These are phyloP conservation scores for Noctua comes DNA, from an alignment of 2,888 invertebrate genomes.

Conservation along the genomic window DNA sequence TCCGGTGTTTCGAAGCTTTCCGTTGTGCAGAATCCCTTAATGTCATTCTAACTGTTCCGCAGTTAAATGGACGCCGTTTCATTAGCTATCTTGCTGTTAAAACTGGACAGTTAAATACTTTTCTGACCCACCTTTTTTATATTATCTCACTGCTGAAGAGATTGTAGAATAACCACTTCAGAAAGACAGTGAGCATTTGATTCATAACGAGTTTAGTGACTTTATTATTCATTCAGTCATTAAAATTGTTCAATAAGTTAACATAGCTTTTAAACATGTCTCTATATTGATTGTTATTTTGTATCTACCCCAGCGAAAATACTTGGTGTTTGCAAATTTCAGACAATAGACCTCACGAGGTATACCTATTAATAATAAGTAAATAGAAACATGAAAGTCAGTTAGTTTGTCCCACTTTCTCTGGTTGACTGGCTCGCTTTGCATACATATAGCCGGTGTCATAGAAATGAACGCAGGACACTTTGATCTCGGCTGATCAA, in stretches of 20 bases:
- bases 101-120: constrained; percentile 41
- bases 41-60: constrained; percentile 58
- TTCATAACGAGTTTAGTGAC: not conserved
- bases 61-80: constrained; percentile 58
- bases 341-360: not conserved
- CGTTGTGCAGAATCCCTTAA: constrained; percentile 54
- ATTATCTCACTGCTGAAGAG: constrained; percentile 19
- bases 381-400: constrained; percentile 9
- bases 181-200: not conserved
- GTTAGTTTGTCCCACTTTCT: constrained; percentile 38
- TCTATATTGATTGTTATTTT: not conserved
- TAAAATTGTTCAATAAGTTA: not conserved
- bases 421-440: constrained; percentile 31
- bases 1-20: constrained; percentile 48
- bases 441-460: constrained; percentile 45
- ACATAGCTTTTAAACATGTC: too few species aligned
- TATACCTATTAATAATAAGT: constrained; percentile 22
- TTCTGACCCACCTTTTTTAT: constrained; percentile 24
- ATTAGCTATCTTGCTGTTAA: constrained; percentile 49
- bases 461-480: constrained; percentile 47
- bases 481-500: constrained; percentile 56
- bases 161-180: not conserved
- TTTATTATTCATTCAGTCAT: not conserved
- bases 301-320: not conserved
- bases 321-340: too few species aligned